Evolutionary conservation across 2,888 invertebrate species (phyloP).

Genomic region (Agrochola lychnidis): DNA sequence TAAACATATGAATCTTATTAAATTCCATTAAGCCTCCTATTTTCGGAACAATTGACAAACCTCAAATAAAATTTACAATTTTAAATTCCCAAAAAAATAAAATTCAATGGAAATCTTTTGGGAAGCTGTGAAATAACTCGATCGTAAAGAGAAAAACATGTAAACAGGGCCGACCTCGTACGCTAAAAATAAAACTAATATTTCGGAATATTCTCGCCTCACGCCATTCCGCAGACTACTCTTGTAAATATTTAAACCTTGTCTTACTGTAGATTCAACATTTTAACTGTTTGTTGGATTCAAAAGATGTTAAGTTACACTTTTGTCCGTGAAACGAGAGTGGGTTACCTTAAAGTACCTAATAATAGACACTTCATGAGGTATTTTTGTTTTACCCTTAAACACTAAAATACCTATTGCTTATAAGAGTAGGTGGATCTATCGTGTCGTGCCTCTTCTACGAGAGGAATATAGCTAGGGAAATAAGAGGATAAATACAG

Average conservation of each 20-base stretch:
- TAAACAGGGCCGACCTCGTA: constrained; percentile 87
- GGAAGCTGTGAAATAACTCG: constrained; percentile 74
- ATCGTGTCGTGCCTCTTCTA: not conserved
- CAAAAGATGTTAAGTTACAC: not conserved
- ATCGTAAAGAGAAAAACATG: constrained; percentile 82
- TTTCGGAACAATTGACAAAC: constrained; percentile 20
- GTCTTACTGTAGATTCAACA: constrained; percentile 28
- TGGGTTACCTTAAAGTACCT: not conserved
- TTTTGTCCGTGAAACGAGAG: not conserved
- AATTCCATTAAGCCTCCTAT: constrained; percentile 1
- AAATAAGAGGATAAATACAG: not conserved
- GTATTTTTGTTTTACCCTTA: not conserved
- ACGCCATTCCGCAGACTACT: constrained; percentile 70
- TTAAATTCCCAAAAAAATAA: constrained; percentile 31
- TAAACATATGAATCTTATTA: not conserved
- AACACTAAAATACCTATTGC: not conserved
- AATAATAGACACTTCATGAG: not conserved
- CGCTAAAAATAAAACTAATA: constrained; percentile 83
- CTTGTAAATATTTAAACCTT: constrained; percentile 76
- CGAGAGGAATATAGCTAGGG: not conserved
- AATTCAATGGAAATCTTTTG: constrained; percentile 51
- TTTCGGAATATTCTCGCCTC: constrained; percentile 84
- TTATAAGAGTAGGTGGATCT: not conserved
- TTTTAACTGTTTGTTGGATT: constrained; percentile 14
- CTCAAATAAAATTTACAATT: constrained; percentile 16